Evolutionary conservation across 2,888 invertebrate genomes (phyloP), one percentile per base, ranked within the genome.

Genomic region (Girardia tigrina): DNA sequence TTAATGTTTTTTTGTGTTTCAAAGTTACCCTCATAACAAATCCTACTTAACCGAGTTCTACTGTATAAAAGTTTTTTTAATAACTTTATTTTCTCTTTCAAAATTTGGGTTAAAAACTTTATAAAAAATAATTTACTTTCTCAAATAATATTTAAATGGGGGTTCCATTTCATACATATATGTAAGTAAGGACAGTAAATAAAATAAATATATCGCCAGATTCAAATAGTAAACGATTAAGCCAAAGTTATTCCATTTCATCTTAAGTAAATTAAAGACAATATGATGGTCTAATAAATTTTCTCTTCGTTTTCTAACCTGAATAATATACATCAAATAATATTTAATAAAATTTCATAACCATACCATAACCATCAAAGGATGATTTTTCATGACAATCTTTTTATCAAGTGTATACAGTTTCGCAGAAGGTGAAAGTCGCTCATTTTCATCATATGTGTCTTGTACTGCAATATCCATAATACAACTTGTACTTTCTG

Each of bases 201-300:
- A 86, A 26, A 86, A 76, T 16, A 81, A 78, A 80, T 85, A 86
- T 75, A 86, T 79, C 28, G 82, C 76, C 56, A 86, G 82, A 76
- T 85, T 85, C 71, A 81, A 78, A 80, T 86, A 86, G 81, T 86
- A 86, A 77, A 86, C 81, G 78, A 82, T 83, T 74, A 85, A 82
- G 0, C 86, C 86, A 79, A 83, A 84, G 29, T 80, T 81, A 79
- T 82, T 83, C 86, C 86, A 86, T 79, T 86, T 86, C 79, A 85
- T 82, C 76, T 82, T 80, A 29, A 87, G 80, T 56, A 87, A 80
- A 26, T 84, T 83, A 8, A 84, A 82, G 71, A 85, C 85, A 74
- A 86, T 80, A 0, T 86, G 86, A 79, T 87, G 86, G 42, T 82
- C 83, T 69, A 87, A 80, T 73, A 86, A 81, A 72, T 84, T 81